Conservation (phyloP, 2,113 vertebrate genomes). For the Brachypteracias leptosomus region DNA sequence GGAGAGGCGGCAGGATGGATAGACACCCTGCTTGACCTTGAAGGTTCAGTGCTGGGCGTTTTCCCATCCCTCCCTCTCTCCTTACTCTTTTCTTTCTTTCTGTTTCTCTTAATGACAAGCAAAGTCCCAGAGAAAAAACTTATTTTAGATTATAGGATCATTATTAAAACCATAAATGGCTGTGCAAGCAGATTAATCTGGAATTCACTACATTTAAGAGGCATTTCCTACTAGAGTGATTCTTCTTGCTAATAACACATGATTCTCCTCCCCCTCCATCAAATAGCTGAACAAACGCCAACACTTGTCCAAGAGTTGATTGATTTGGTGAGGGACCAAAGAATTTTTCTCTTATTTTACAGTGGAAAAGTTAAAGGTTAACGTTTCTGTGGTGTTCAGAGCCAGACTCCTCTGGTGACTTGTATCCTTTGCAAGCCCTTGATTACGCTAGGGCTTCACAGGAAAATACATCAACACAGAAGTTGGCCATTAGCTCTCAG, state of each 20-base stretch:
- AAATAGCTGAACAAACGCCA: conserved; percentile 14
- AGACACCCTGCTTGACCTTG: neutral
- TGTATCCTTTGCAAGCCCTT: neutral
- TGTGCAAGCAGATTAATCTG: neutral
- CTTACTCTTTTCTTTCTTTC: neutral
- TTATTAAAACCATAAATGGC: neutral
- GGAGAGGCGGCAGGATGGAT: neutral
- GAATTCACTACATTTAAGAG: neutral
- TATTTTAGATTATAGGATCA: neutral
- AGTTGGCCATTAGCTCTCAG: neutral
- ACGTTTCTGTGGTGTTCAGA: neutral
- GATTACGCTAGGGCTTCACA: neutral
- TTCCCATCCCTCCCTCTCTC: neutral
- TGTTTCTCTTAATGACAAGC: neutral
- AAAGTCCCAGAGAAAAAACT: neutral
- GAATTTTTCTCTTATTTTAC: neutral
- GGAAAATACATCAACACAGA: conserved; percentile 8
- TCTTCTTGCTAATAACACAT: neutral
- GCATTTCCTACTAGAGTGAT: neutral
- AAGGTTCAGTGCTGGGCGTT: neutral
- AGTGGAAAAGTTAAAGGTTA: conserved; percentile 27
- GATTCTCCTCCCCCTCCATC: neutral
- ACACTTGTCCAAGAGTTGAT: neutral
- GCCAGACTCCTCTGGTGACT: conserved; percentile 2
- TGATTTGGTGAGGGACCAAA: neutral